Base-by-base conservation (phyloP, 2,888 invertebrate species). In the Conus canariensis region DNA sequence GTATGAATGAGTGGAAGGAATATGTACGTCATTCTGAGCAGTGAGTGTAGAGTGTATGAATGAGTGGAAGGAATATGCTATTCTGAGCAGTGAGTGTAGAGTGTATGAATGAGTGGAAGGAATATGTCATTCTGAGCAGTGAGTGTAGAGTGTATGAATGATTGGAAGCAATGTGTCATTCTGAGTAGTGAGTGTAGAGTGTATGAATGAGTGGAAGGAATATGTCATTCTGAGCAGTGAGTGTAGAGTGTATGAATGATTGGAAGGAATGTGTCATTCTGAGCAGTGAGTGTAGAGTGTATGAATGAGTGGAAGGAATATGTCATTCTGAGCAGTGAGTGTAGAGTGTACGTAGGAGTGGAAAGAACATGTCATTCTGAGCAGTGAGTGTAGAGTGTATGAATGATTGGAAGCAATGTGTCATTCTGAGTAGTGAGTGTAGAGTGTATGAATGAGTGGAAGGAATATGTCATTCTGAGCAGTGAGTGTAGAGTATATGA, bases 1-100 rank as follows among this genome's bases (percentile, higher is more conserved):
- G 56, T 16, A 19, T 82, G 56, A 56, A 16, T 56, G 82, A 9
- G 56, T 45, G 82, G 9, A n/a, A 22, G 82, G 6, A n/a, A 98
- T 96, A 99, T 99, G 0, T 99, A 99, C 97, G 97, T 98, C 89
- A 98, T 98, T 92, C 97, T 99, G 59, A 93, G 95, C 93, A 95
- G 96, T 96, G 92, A 85, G 93, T 92, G 0, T 14, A 56, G 64
- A 14, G 64, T 64, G 64, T 56, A 3, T 82, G 82, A 19, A 8
- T 56, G 45, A 5, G 9, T 25, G 77, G 9, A 16, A 6, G 30
- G 30, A 30, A 30, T 8, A 30, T 45, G 82, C 56, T n/a, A 56
- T 6, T 56, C 7, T 45, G 3, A 45, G 45, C 45, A 45, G 45
- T 4, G 45, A 45, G 45, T 45, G 3, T 45, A 45, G 45, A 45